A percentile compares a stretch with the other conserved stretches of the same genome.
Conservation (phyloP, 23 tunicate species). For the Trididemnum nubilum region DNA sequence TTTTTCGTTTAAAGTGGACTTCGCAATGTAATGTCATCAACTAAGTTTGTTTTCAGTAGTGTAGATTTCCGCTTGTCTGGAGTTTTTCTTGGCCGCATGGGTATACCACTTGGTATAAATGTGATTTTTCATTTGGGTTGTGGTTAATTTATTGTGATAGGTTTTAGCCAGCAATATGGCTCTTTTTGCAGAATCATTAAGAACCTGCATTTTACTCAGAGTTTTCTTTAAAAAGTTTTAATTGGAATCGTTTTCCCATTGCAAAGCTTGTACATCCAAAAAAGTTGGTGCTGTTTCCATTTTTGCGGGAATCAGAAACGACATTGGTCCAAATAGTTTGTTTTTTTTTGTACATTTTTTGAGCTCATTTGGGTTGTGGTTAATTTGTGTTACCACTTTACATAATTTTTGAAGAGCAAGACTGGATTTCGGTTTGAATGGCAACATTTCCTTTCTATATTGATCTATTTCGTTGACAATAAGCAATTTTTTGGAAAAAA, state of each 20-base stretch:
- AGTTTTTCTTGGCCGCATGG: not conserved
- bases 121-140: not conserved
- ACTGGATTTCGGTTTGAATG: not conserved
- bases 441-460: conserved; percentile 2
- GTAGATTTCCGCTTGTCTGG: not conserved
- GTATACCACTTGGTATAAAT: not conserved
- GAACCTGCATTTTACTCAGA: not conserved
- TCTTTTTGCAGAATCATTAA: not conserved
- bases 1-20: not conserved
- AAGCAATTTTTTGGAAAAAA: not conserved
- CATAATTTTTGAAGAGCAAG: not conserved
- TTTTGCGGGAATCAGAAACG: not conserved
- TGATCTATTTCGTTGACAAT: not conserved
- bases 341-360: not conserved
- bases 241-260: conserved; percentile 1
- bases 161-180: conserved; percentile 17
- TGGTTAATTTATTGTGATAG: not conserved
- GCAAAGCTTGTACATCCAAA: not conserved
- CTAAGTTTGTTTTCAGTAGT: not conserved
- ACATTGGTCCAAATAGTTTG: not conserved
- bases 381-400: not conserved
- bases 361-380: too few relatives aligned
- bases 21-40: not conserved
- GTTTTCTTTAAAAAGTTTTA: not conserved
- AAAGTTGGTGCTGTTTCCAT: not conserved